Evolutionary conservation across 2,888 invertebrate genomes (phyloP), one percentile per base, ranked within the genome.

Genomic region (Diploptera punctata): DNA sequence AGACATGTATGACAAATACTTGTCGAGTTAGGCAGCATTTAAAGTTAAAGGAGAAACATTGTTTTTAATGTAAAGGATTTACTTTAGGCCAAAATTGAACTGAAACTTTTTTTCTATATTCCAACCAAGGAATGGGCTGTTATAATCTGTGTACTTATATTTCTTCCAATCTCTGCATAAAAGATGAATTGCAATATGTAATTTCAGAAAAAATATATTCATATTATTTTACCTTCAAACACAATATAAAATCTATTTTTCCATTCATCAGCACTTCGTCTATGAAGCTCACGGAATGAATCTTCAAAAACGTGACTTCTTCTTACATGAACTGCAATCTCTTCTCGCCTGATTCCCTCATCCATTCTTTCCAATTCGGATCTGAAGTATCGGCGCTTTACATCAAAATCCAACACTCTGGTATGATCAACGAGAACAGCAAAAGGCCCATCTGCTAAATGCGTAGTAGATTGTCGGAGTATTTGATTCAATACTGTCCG

Each of bases 231-330:
- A 91, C 94, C 94, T 88, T 95, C 95, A 82, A 96, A 96, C 0
- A 95, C 94, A 79, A 96, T 95, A 81, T 95, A 95, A 82, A 96
- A 95, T 62, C 95, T 86, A 82, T 94, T 93, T 81, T 95, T 95
- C 96, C 96, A 96, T 80, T 96, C 95, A 79, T 93, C 93, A 0
- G 93, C 89, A 49, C 91, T 87, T 67, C 93, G 86, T 44, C 95
- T 87, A 81, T 94, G 94, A 65, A 96, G 85, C 79, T 95, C 94
- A 70, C 95, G 87, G 84, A 94, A 96, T 0, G 94, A 95, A 80
- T 96, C 95, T 81, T 95, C 94, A 81, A 96, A 96, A 1, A 96
- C 93, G 77, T 93, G 90, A 70, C 90, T 90, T 73, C 95, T 87
- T 38, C 93, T 87, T 2, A 96, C 93, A 81, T 95, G 94, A 0